phyloP scores from a whole-genome alignment of 1,140 invertebrate genomes.

The Antheraea pernyi region DNA sequence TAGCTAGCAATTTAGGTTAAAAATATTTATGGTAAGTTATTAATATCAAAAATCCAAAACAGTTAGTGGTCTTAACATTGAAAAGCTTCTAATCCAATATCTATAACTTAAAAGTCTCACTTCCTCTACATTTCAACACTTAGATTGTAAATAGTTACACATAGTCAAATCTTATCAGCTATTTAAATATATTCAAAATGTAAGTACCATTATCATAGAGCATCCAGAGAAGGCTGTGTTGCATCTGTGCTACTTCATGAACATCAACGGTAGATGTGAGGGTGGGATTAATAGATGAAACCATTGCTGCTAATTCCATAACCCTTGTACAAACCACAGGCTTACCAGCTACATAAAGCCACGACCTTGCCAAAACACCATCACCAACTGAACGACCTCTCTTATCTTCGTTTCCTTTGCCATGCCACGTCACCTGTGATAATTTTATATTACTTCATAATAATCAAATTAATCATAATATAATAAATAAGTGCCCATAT shows the following conservation, averaged over 20 bases:
- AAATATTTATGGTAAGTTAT: too few species aligned
- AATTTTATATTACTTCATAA: background rate
- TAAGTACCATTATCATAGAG: conserved; percentile 87
- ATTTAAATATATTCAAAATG: too few species aligned
- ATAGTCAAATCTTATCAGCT: too few species aligned
- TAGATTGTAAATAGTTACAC: too few species aligned
- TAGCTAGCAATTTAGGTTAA: too few species aligned
- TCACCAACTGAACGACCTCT: conserved; percentile 93
- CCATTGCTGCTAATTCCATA: conserved; percentile 96
- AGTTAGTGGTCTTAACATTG: too few species aligned
- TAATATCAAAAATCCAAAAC: too few species aligned
- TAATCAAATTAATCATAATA: background rate
- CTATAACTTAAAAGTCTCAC: too few species aligned
- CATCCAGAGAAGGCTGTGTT: conserved; percentile 94
- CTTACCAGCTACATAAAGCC: conserved; percentile 95
- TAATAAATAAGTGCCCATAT: background rate
- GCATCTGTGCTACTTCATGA: conserved; percentile 92
- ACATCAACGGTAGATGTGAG: conserved; percentile 93
- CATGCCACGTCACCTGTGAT: conserved; percentile 88
- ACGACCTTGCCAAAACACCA: conserved; percentile 91
- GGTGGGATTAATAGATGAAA: conserved; percentile 96
- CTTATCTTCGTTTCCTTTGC: conserved; percentile 98
- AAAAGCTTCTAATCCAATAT: too few species aligned
- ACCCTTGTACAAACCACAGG: conserved; percentile 93
- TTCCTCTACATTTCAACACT: too few species aligned